These are phyloP conservation scores for Sitta carolinensis DNA, from an alignment of 2,797 vertebrate species.

Conservation along the genomic window DNA sequence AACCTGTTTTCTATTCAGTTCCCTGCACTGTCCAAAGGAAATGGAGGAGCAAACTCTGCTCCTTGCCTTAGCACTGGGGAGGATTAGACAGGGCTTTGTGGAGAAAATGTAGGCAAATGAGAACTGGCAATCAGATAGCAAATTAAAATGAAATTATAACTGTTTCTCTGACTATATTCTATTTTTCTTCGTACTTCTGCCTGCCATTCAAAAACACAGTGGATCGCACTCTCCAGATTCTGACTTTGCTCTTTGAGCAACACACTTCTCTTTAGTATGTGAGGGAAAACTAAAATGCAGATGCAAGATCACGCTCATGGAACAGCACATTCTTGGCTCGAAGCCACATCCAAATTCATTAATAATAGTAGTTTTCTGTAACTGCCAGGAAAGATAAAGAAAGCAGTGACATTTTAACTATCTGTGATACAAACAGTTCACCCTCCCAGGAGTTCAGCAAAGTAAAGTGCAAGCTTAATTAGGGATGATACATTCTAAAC, in stretches of 20 bases:
- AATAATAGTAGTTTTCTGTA: constrained; percentile 18
- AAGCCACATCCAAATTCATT: constrained; percentile 16
- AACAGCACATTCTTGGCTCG: not conserved
- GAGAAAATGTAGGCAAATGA: not conserved
- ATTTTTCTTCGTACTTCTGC: not conserved
- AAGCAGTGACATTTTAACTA: constrained; percentile 23
- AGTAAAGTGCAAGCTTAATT: not conserved
- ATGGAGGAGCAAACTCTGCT: not conserved
- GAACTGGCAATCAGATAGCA: not conserved
- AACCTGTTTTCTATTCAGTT: not conserved
- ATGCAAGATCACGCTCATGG: not conserved
- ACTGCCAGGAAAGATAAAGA: constrained; percentile 9
- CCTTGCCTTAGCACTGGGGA: not conserved
- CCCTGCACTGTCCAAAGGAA: not conserved
- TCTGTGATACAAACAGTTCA: not conserved
- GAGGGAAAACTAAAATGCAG: not conserved
- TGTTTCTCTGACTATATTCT: not conserved
- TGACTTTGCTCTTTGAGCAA: not conserved
- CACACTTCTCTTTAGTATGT: not conserved
- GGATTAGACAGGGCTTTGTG: not conserved
- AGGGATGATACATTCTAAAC: not conserved
- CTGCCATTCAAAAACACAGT: not conserved
- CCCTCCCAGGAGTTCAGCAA: not conserved
- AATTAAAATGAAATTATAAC: not conserved
- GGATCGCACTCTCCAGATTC: not conserved